Conservation (phyloP, 2,113 vertebrate species). For the Rhynchomys soricoides region DNA sequence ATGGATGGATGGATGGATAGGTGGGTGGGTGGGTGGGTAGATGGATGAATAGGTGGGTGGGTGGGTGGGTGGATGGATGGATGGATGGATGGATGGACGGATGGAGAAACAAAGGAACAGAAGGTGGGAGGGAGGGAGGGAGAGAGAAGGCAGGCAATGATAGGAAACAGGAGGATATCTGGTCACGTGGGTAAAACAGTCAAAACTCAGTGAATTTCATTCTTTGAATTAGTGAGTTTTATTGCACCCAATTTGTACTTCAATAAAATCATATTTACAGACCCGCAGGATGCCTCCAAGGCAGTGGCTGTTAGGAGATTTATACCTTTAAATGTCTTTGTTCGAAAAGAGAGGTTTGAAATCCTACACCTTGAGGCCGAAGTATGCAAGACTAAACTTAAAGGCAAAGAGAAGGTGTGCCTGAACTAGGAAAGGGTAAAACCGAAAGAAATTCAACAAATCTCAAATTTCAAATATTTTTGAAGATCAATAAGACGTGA, state of each 20-base stretch:
- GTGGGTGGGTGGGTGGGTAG: not conserved
- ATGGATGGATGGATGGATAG: not conserved
- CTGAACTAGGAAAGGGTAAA: not conserved
- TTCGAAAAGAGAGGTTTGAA: conserved; percentile 5
- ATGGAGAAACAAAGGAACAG: not conserved
- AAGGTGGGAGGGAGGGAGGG: not conserved
- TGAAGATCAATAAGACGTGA: not conserved
- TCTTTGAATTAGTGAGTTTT: not conserved
- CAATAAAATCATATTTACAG: not conserved
- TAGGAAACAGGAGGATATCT: not conserved
- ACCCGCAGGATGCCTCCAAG: not conserved
- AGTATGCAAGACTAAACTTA: not conserved
- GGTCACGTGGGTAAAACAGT: not conserved
- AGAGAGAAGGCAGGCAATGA: not conserved
- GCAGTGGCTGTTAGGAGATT: not conserved
- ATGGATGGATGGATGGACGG: not conserved
- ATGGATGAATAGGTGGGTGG: not conserved
- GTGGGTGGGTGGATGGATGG: not conserved
- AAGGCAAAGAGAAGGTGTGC: not conserved
- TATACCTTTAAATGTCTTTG: not conserved
- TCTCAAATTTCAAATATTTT: not conserved
- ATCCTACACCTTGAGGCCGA: not conserved
- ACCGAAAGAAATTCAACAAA: not conserved
- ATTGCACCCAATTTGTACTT: not conserved
- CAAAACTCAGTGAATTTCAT: not conserved